Base-by-base conservation (phyloP, 2,797 vertebrate species). In the Leptatherina wallacei region DNA sequence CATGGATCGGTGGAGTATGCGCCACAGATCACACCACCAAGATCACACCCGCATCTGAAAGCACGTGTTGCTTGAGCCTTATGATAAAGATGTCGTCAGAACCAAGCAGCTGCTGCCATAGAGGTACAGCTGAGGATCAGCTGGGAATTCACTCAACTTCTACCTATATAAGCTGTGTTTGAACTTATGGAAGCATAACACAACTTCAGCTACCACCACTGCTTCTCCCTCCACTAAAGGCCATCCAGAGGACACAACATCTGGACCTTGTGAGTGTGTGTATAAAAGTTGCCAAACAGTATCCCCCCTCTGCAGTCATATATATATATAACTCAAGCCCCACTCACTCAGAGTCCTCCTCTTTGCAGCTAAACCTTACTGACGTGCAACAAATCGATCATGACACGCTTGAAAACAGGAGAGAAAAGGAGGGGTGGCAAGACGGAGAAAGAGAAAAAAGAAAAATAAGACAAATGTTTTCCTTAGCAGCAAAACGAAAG, bases 241-340 rank as follows among this genome's bases (percentile, higher is more conserved):
- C 82, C 90, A 78, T 84, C 89, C 88, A 91, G 72, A 87, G 91
- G 88, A 92, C 88, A 80, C 79, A 80, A 82, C 90, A 90, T 93
- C 87, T 92, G 92, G 91, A 86, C 77, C 57, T 80, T 70, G 47
- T 84, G 74, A 80, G 69, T 77, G 54, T 75, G 73, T 33, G 52
- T 73, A 75, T 42, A 61, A 77, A 82, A 61, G 75, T 80, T 88
- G 86, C 82, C 83, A 92, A 90, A 88, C 72, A 73, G 78, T 78
- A 83, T 85, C 69, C 74, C 52, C 81, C 58, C 52, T 65, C 75
- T 65, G 51, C 69, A 72, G 66, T 51, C 66, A 38, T 90, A 88
- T 86, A 35, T 90, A 87, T 86, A 81, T 61, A 64, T 65, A 58
- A 59, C 73, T 77, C 38, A 67, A 71, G 79, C 81, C 77, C 76